Base-by-base conservation (phyloP, 2,797 vertebrate species). In the Micromesistius poutassou region DNA sequence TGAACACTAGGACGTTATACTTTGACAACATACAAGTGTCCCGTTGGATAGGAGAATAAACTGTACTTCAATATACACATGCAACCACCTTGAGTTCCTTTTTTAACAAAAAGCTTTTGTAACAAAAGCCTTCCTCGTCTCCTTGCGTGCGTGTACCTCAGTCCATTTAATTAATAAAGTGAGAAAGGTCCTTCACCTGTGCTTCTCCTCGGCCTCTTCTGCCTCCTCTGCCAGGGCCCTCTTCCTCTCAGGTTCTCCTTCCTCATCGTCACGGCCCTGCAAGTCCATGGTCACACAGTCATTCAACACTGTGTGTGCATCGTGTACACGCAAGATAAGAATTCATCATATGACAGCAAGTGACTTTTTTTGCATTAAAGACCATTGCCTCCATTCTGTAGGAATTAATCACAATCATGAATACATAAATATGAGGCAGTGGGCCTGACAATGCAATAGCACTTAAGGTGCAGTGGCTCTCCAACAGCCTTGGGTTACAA, bases 231-330 rank as follows among this genome's bases (percentile, higher is more conserved):
- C 87, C 71, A 90, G 76, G 12, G 91, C 82, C 78, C 91, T 93
- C 89, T 97, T 97, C 77, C 62, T 86, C 78, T 95, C 94, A 0
- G 92, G 93, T 30, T 96, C 96, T 0, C 80, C 96, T 0, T 95
- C 90, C 0, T 90, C 90, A 19, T 84, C 79, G 33, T 94, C 94
- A 73, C 82, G 91, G 1, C 87, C 93, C 96, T 97, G 90, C 19
- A 82, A 83, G 80, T 72, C 80, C 1, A 81, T 40, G 10, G 79
- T 6, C 30, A 85, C 0, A 50, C 22, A 22, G 36, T 72, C 7
- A 30, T 25, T 83, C 8, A 74, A 73, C 25, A 35, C 80, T 14
- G 1, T 33, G 0, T 42, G 0, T 19, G 19, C 1, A 35, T 12
- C 25, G 68, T 75, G 33, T 14, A 73, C 2, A 72, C 10, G 12